A percentile compares a stretch with the other conserved stretches of the same genome.
Evolutionary conservation across 2,797 vertebrate genomes (phyloP).

Genomic region (Euthynnus affinis): DNA sequence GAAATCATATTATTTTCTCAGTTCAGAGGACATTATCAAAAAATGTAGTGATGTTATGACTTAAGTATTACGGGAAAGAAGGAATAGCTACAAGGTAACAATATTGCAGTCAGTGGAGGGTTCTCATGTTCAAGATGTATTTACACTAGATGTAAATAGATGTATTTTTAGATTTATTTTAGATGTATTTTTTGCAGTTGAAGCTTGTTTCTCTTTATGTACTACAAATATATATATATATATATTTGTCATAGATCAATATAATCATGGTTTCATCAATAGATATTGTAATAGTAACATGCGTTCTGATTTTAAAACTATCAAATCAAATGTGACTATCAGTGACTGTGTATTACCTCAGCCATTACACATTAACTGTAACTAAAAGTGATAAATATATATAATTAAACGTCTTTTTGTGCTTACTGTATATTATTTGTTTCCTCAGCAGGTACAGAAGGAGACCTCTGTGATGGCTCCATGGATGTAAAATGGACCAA

Average conservation of each 20-base stretch:
- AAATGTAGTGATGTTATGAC: no score
- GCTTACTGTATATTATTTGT: slow-evolving; percentile 9
- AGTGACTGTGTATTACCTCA: no score
- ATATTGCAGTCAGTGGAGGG: no score
- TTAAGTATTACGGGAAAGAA: no score
- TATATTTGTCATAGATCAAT: no score
- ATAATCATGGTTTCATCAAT: not conserved
- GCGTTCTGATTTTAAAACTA: no score
- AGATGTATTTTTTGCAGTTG: not conserved
- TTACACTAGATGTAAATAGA: no score
- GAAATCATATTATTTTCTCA: no score
- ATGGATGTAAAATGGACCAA: slow-evolving; percentile 86
- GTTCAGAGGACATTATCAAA: not conserved
- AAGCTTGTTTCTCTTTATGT: no score
- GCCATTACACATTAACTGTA: not conserved
- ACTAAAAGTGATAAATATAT: not conserved
- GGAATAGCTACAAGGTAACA: no score
- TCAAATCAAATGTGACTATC: not conserved
- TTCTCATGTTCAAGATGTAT: not conserved
- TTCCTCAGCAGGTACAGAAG: slow-evolving; percentile 87
- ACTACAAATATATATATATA: no score
- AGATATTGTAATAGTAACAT: not conserved
- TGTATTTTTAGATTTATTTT: no score
- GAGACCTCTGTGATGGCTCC: slow-evolving; percentile 83
- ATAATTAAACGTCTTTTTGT: not conserved